Conservation (phyloP, 2,888 invertebrate species). For the Rosalia funebris region DNA sequence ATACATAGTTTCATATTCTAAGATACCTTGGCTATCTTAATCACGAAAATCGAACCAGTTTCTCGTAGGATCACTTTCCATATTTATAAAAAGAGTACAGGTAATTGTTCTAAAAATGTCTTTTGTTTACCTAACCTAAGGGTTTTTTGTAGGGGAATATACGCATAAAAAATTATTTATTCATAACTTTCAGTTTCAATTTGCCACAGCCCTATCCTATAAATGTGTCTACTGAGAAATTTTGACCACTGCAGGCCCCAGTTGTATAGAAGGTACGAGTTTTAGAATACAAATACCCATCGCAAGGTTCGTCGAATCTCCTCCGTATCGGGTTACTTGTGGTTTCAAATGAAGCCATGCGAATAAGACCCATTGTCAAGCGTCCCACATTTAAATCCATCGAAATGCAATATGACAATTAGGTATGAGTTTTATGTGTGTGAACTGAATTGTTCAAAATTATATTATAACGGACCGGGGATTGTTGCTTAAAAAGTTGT, state of each 20-base stretch:
- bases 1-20: too few species aligned
- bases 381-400: constrained; percentile 55
- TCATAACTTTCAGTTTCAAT: too few species aligned
- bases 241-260: not conserved
- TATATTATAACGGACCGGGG: constrained; percentile 33
- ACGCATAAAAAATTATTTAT: too few species aligned
- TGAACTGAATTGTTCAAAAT: constrained; percentile 48
- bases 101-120: too few species aligned
- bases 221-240: not conserved
- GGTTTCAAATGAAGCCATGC: constrained; percentile 59
- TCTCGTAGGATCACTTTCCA: too few species aligned
- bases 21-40: too few species aligned
- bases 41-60: too few species aligned
- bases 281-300: constrained; percentile 3
- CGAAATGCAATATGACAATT: constrained; percentile 60
- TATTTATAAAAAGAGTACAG: too few species aligned
- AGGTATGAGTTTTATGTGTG: constrained; percentile 56
- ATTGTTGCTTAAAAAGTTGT: constrained; percentile 19
- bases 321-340: constrained; percentile 56
- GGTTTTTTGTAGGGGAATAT: too few species aligned
- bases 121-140: too few species aligned
- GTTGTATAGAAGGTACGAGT: constrained; percentile 2
- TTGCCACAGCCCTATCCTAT: too few species aligned
- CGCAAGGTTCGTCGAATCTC: constrained; percentile 1
- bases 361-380: constrained; percentile 56